Percentiles rank a stretch among this genome's conserved stretches.
These are phyloP conservation scores for Meloidogyne chitwoodi DNA, from an alignment of 1,140 invertebrate genomes.

Conservation along the genomic window DNA sequence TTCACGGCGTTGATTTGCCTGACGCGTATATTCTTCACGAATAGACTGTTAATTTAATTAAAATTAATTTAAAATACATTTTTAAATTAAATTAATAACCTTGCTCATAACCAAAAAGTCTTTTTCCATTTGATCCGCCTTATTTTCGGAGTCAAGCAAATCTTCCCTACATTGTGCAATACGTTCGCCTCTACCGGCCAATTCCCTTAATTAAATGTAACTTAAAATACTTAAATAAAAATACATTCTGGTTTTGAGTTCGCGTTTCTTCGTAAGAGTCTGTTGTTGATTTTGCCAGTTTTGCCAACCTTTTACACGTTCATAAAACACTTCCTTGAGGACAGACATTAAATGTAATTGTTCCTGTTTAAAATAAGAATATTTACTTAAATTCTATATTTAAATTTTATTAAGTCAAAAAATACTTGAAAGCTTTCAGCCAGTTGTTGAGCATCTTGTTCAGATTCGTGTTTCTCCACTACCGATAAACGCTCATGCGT, in stretches of 20 bases:
- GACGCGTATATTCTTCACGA: conserved; percentile 86
- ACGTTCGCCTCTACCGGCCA: conserved; percentile 75
- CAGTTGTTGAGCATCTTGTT: conserved; percentile 86
- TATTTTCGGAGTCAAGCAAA: conserved; percentile 83
- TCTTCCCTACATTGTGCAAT: conserved; percentile 76
- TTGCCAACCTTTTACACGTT: conserved; percentile 93
- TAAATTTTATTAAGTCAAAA: too few species aligned
- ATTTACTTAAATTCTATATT: too few species aligned
- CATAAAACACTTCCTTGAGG: conserved; percentile 85
- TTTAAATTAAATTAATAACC: conserved; percentile 68
- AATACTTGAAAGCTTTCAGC: conserved; percentile 62
- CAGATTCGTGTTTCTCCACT: conserved; percentile 82
- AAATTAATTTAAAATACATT: conserved; percentile 68
- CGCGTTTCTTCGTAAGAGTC: conserved; percentile 86
- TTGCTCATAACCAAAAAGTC: conserved; percentile 70
- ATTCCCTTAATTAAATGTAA: conserved; percentile 64
- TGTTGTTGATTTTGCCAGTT: conserved; percentile 94
- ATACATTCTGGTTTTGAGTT: conserved; percentile 78
- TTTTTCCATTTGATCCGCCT: conserved; percentile 89
- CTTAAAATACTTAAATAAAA: neutral
- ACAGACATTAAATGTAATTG: conserved; percentile 73
- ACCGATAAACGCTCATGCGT: conserved; percentile 74
- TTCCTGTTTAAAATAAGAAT: conserved; percentile 66
- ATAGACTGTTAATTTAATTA: conserved; percentile 91
- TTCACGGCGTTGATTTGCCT: conserved; percentile 78